Percentiles rank a stretch among this genome's conserved stretches.
Conservation (phyloP, 2,113 vertebrate genomes). For the Xenotilapia caudafasciata region DNA sequence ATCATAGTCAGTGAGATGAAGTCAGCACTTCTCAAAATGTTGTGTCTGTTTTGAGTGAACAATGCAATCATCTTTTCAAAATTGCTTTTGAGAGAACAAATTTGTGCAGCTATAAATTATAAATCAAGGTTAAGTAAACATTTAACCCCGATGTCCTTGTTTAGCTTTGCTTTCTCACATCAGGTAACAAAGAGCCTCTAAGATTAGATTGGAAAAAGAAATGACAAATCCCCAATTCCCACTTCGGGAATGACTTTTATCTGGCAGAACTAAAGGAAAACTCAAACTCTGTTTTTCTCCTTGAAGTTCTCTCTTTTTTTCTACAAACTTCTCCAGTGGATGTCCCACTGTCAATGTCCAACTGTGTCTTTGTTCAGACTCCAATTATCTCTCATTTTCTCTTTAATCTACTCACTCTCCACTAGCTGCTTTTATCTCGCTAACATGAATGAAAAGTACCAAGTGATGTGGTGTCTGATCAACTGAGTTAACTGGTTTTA, state of each 20-base stretch:
- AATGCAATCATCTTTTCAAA: slow-evolving; percentile 1
- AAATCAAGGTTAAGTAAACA: neutral
- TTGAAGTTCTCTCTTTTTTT: neutral
- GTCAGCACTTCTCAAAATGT: neutral
- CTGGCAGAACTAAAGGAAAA: neutral
- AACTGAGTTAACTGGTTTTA: neutral
- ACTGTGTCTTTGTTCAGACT: slow-evolving; percentile 1
- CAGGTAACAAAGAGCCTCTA: neutral
- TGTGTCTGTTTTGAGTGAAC: neutral
- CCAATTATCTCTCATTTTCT: slow-evolving; percentile 9
- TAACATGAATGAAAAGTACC: neutral
- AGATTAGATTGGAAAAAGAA: neutral
- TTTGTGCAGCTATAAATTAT: slow-evolving; percentile 5
- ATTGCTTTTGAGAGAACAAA: neutral
- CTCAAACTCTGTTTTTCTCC: neutral
- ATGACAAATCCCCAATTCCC: neutral
- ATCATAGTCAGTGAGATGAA: neutral
- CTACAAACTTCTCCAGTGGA: neutral
- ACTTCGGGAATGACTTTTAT: neutral
- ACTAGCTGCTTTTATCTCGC: neutral
- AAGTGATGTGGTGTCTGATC: slow-evolving; percentile 3
- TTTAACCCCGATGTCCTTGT: neutral
- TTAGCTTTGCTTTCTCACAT: neutral
- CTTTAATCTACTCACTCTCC: slow-evolving; percentile 10
- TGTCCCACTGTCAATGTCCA: neutral